Evolutionary conservation across 2,113 vertebrate genomes (phyloP).

Genomic region (Orycteropus afer): DNA sequence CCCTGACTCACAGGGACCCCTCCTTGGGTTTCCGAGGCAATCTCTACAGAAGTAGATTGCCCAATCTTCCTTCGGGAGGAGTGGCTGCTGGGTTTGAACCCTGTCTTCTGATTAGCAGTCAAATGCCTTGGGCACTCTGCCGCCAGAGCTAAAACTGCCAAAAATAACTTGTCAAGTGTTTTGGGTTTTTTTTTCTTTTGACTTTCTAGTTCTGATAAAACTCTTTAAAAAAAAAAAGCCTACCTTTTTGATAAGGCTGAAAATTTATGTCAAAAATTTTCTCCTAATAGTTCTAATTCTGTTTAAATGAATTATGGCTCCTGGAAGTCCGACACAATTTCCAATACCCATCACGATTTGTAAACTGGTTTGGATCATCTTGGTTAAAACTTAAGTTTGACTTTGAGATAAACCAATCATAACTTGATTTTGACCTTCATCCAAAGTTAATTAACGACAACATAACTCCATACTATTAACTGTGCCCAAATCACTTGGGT

Average conservation of each 20-base stretch:
- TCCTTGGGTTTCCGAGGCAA: no score
- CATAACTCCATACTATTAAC: background rate
- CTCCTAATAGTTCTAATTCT: background rate
- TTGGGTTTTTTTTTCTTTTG: background rate
- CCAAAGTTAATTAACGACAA: rapidly evolving
- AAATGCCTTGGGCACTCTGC: no score
- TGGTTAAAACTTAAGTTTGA: background rate
- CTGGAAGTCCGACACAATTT: background rate
- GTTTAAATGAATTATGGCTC: background rate
- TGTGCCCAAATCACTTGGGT: rapidly evolving
- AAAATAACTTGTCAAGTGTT: background rate
- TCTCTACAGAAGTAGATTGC: no score
- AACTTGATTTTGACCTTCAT: background rate
- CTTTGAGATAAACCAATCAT: rapidly evolving
- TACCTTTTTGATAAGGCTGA: background rate
- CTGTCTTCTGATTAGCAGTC: no score
- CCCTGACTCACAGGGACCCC: no score
- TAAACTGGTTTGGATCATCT: background rate
- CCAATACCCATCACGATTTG: background rate
- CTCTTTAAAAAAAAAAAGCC: background rate
- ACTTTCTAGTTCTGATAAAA: constrained; percentile 29
- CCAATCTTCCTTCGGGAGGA: no score
- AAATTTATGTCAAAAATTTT: background rate
- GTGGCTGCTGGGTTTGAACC: no score
- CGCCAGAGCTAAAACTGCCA: background rate